Conservation (phyloP, 2,797 vertebrate genomes). For the Rhodeus uyekii region DNA sequence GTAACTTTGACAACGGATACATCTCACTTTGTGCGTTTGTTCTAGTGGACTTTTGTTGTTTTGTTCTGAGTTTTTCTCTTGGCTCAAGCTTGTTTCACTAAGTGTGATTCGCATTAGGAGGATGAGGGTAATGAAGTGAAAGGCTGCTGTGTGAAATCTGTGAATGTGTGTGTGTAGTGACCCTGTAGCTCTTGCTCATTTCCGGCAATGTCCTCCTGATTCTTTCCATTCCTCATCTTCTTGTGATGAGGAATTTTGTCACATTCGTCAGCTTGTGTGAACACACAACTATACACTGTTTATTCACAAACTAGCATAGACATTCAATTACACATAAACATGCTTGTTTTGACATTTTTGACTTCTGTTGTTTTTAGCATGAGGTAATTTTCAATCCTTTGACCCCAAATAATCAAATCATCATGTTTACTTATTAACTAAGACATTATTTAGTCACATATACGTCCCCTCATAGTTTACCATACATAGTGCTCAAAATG, state of each 20-base stretch:
- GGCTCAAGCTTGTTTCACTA: constrained; percentile 68
- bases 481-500: constrained; percentile 34
- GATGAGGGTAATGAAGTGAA: constrained; percentile 82
- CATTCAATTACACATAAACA: not conserved
- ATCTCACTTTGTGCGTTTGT: not conserved
- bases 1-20: not conserved
- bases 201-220: constrained; percentile 79
- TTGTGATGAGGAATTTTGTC: too few species aligned
- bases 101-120: constrained; percentile 78
- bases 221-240: constrained; percentile 76
- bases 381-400: not conserved
- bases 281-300: constrained; percentile 41
- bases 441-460: not conserved
- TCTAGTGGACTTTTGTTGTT: constrained; percentile 54
- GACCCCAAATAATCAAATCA: not conserved
- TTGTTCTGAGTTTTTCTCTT: constrained; percentile 62
- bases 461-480: not conserved
- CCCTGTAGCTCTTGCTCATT: constrained; percentile 77
- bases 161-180: constrained; percentile 65
- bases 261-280: constrained; percentile 45
- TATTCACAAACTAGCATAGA: not conserved
- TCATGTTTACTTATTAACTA: not conserved
- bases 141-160: constrained; percentile 73
- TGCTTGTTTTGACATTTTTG: not conserved
- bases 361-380: not conserved